Evolutionary conservation across 2,888 invertebrate genomes (phyloP).

Genomic region (Callyntrura sp.): DNA sequence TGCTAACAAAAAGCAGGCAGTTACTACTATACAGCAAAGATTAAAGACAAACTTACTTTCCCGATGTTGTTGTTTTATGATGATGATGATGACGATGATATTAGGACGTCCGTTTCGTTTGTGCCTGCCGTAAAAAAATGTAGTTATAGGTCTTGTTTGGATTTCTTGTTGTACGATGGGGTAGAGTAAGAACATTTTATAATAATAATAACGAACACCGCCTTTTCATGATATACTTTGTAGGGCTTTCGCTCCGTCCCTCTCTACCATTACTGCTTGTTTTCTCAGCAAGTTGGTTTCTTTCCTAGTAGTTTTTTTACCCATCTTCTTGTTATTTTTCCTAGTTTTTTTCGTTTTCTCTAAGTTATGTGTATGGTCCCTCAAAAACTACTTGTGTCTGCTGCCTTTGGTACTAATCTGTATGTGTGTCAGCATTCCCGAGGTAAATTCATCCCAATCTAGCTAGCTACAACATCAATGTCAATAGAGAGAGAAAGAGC

Average conservation of each 20-base stretch:
- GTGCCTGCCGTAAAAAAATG: slow-evolving; percentile 59
- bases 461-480: slow-evolving; percentile 70
- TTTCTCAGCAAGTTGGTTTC: slow-evolving; percentile 31
- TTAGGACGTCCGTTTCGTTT: slow-evolving; percentile 60
- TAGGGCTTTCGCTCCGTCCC: slow-evolving; percentile 19
- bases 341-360: slow-evolving; percentile 42
- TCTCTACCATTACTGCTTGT: slow-evolving; percentile 42
- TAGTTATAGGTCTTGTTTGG: slow-evolving; percentile 15
- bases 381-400: not conserved
- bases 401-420: slow-evolving; percentile 67
- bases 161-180: not conserved
- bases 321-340: not conserved
- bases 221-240: not conserved
- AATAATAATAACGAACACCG: slow-evolving; percentile 17
- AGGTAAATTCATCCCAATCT: slow-evolving; percentile 71
- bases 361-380: not conserved
- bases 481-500: slow-evolving; percentile 62
- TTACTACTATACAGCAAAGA: not conserved
- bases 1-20: not conserved
- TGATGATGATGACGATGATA: slow-evolving; percentile 59
- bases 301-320: slow-evolving; percentile 40
- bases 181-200: slow-evolving; percentile 20
- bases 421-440: slow-evolving; percentile 75
- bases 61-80: slow-evolving; percentile 30
- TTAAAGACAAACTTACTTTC: slow-evolving; percentile 53